Conservation (phyloP, 1,140 invertebrate species). For the Aplysia californica region DNA sequence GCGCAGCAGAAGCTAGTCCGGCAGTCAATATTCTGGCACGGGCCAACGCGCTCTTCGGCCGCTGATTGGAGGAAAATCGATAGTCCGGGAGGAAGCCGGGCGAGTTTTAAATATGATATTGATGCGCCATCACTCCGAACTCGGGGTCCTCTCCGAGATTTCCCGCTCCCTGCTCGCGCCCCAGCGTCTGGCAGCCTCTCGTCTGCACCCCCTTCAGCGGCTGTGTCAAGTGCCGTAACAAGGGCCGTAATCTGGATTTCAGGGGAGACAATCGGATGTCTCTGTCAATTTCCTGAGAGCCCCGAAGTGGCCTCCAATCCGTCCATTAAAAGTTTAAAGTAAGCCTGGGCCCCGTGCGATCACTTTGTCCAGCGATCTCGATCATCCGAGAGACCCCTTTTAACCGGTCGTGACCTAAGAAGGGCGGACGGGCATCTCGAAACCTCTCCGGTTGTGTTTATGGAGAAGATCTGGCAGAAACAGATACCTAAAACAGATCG, state of each 20-base stretch:
- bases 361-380: background rate
- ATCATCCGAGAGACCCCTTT: slow-evolving; percentile 1
- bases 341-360: slow-evolving; percentile 6
- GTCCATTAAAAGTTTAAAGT: slow-evolving; percentile 26
- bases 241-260: slow-evolving; percentile 21
- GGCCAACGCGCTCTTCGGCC: slow-evolving; percentile 9
- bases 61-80: slow-evolving; percentile 14
- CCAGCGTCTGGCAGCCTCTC: background rate
- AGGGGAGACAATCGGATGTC: slow-evolving; percentile 20
- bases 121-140: slow-evolving; percentile 14
- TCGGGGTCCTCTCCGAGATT: background rate
- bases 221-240: slow-evolving; percentile 20
- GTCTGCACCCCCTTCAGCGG: background rate
- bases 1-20: background rate
- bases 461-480: no score
- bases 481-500: no score
- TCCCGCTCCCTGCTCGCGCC: background rate
- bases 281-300: slow-evolving; percentile 12
- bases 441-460: no score
- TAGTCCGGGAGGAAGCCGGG: background rate
- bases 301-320: slow-evolving; percentile 7
- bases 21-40: slow-evolving; percentile 24
- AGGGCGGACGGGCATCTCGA: background rate
- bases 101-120: slow-evolving; percentile 28
- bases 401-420: slow-evolving; percentile 3